Evolutionary conservation across 2,888 invertebrate genomes (phyloP), one percentile per base, ranked within the genome.

Genomic region (Drosophila pseudotakahashii): DNA sequence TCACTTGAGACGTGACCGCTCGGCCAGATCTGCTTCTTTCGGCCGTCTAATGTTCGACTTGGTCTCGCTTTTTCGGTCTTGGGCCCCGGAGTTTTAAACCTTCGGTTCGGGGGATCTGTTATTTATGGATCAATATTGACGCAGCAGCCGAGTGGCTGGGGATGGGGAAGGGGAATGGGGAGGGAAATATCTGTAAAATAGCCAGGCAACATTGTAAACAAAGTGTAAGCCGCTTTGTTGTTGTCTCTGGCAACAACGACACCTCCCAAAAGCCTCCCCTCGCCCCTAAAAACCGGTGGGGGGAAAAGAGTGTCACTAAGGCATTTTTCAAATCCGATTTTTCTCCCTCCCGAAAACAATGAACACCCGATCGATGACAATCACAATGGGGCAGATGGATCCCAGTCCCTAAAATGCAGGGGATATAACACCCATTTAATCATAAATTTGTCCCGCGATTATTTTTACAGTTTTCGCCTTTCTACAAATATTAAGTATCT

Each of bases 151-250:
- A 57, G 48, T 47, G 60, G 19, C 19, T n/a, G n/a, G 19, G 19
- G 19, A 19, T 19, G 19, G 19, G 1, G 1, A 19, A 19, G 19
- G 19, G 19, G 19, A 2, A 19, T 1, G 42, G 53, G 54, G 39
- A 19, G 51, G 23, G 39, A 60, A 58, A 84, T 75, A 83, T 83
- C 78, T 83, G 81, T 82, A 84, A 84, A 72, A 80, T 84, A 82
- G 81, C 87, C 80, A 88, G 85, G 88, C 88, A 88, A 85, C 88
- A 85, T 81, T 85, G 84, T 88, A 85, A 85, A 85, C 84, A 85
- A 78, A 88, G 77, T 83, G 84, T 85, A 88, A 87, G 88, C 83
- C 78, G 85, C 87, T 84, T 64, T 81, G 77, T 73, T 68, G 70
- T 41, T 61, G 58, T 47, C 45, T 44, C 16, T 39, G 34, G 32